A percentile compares a stretch with the other conserved stretches of the same genome.
Evolutionary conservation across 2,888 invertebrate genomes (phyloP).

Genomic region (Danaus chrysippus): DNA sequence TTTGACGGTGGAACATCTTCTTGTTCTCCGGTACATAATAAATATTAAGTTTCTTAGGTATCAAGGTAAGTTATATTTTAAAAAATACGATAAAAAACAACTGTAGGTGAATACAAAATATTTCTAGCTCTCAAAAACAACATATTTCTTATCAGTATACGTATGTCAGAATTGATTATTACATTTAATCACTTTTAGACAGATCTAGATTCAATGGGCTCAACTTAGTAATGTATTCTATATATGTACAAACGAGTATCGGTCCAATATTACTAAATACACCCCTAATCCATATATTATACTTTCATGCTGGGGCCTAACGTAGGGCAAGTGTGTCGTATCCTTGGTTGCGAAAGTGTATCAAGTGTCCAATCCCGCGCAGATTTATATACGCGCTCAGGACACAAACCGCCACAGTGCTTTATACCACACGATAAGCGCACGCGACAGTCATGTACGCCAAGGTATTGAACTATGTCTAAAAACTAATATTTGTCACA

Average conservation of each 20-base stretch:
- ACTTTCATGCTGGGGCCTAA: slow-evolving; percentile 33
- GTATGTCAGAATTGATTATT: too few species aligned
- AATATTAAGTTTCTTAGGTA: too few species aligned
- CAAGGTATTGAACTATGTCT: slow-evolving; percentile 52
- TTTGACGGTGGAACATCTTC: too few species aligned
- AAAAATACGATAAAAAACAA: too few species aligned
- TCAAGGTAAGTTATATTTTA: too few species aligned
- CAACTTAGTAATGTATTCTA: slow-evolving; percentile 21
- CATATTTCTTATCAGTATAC: too few species aligned
- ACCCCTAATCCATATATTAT: slow-evolving; percentile 39
- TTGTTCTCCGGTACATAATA: too few species aligned
- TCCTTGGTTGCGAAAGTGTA: slow-evolving; percentile 69
- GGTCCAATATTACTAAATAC: slow-evolving; percentile 30
- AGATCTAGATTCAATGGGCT: neutral
- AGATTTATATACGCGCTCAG: slow-evolving; percentile 49
- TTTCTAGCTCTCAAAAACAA: too few species aligned
- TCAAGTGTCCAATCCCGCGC: slow-evolving; percentile 50
- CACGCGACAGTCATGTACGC: slow-evolving; percentile 66
- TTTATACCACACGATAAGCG: slow-evolving; percentile 42
- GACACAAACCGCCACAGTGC: slow-evolving; percentile 53
- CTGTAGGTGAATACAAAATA: too few species aligned
- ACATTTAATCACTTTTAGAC: neutral
- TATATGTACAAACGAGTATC: slow-evolving; percentile 24
- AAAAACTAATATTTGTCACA: too few species aligned
- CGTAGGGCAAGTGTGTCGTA: slow-evolving; percentile 37